Percentiles rank a stretch among this genome's conserved stretches.
Evolutionary conservation across 2,888 invertebrate genomes (phyloP).

Genomic region (Sisyra terminalis): DNA sequence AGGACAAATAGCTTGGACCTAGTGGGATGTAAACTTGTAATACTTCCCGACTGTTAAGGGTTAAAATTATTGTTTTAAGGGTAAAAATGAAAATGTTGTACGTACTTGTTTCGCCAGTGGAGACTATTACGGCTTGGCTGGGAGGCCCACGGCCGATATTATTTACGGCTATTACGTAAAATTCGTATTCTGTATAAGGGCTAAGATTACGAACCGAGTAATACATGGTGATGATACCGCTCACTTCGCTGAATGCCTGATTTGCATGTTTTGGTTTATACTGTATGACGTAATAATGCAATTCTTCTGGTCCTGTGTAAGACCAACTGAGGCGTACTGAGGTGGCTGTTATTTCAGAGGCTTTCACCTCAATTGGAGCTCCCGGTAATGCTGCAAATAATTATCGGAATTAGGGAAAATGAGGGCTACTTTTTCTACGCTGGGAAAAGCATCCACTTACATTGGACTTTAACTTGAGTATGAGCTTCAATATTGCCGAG

Average conservation of each 20-base stretch:
- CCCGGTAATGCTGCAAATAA: conserved; percentile 68
- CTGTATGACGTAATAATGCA: conserved; percentile 92
- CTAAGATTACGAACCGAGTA: conserved; percentile 80
- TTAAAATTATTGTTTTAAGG: too few relatives aligned
- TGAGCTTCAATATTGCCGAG: conserved; percentile 81
- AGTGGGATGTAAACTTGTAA: too few relatives aligned
- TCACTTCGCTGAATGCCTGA: conserved; percentile 82
- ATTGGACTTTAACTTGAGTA: conserved; percentile 88
- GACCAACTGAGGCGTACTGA: conserved; percentile 89
- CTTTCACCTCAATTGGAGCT: conserved; percentile 74
- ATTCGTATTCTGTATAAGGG: conserved; percentile 92
- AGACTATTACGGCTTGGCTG: conserved; percentile 75
- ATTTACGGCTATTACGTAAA: conserved; percentile 90
- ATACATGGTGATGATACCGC: conserved; percentile 83
- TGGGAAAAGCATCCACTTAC: conserved; percentile 37
- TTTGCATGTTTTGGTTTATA: conserved; percentile 91
- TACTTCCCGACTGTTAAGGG: too few relatives aligned
- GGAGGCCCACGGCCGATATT: conserved; percentile 84
- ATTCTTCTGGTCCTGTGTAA: conserved; percentile 72
- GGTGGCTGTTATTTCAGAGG: conserved; percentile 86
- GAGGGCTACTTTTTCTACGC: conserved; percentile 1
- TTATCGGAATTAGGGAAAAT: conserved; percentile 20
- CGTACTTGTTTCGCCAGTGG: conserved; percentile 94
- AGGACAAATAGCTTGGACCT: too few relatives aligned
- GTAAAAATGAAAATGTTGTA: conserved; percentile 13